Evolutionary conservation across 2,888 invertebrate species (phyloP), one percentile per base, ranked within the genome.

Genomic region (Oxytorus armatus): DNA sequence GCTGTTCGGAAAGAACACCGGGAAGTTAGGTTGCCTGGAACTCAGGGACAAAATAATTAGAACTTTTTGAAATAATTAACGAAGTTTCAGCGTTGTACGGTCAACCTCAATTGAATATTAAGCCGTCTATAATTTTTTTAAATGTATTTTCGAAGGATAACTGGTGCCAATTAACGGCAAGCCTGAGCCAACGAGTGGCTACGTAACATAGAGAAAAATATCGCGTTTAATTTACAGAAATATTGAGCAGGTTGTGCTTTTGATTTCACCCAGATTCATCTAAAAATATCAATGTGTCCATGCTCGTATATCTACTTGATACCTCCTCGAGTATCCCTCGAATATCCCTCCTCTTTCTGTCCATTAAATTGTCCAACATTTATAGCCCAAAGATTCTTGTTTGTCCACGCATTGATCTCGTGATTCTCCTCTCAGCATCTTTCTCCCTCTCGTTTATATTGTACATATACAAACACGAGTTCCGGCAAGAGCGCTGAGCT

Each of bases 1-100:
- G 36, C 65, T 33, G 1, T 23, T n/a, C 59, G 79, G 47, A 59
- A 73, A 70, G 74, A 57, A 79, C 69, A 69, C 10, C 10, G 18
- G 18, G 10, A 42, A n/a, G 3, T 16, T 7, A 33, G 47, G 33
- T 49, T 21, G 14, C 16, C 47, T 7, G 21, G 10, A 21, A 49
- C 10, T 2, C 51, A 23, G 23, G 23, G 16, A 23, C 23, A 10
- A 36, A 10, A n/a, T n/a, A 3, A 36, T 36, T 1, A 36, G 10
- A 36, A 36, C 36, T 36, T 36, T 36, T 36, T 36, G 8, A 8
- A 29, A 29, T 29, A 29, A 29, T 29, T 29, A 5, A 29, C 3
- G 29, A 29, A 29, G 5, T 29, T 29, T 29, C 29, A 29, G 29
- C 3, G 5, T 29, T 29, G n/a, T n/a, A 29, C 29, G 29, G 29